Base-by-base conservation (phyloP, 2,888 invertebrate genomes). In the Isotomurus palustris region DNA sequence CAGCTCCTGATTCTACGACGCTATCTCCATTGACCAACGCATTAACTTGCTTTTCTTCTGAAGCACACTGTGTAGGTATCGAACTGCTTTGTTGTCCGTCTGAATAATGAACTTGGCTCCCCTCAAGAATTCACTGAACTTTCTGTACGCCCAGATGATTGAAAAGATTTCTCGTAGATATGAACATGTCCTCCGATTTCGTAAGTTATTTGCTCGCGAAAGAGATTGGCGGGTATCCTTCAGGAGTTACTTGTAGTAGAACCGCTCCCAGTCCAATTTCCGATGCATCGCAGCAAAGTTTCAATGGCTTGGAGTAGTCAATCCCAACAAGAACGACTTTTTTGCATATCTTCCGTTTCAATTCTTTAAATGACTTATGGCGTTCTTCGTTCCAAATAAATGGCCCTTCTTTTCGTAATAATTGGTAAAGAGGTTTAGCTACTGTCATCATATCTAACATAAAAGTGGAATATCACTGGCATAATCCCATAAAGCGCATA, bases 401-500 rank as follows among this genome's bases (percentile, higher is more conserved):
- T n/a, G 6, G 8, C 1, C 19, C 36, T 19, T 45, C 38, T 38
- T 60, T 60, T 4, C 47, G 17, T 1, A 56, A 14, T 38, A 71
- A 36, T 12, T 29, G 17, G 38, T 69, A 65, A 0, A 71, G 38
- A 12, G 70, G 71, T 49, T 62, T 66, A 0, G 69, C 60, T 17
- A 66, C 63, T 1, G 52, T 47, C 2, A 66, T 60, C 55, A 70
- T 70, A 12, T 59, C 54, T 28, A 36, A 45, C 8, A 71, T 67
- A 45, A 68, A 62, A 64, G 58, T 19, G 10, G 64, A 43, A 56
- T 72, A 71, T 53, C 71, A 72, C 1, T 57, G 56, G 51, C 69
- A 68, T n/a, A 72, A 53, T 1, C 71, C 71, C 1, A 69, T 22
- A 53, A 72, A 72, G 21, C 65, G 66, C 24, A 50, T 58, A 1